Conservation (phyloP, 2,888 invertebrate genomes). For the Meloe dianella region DNA sequence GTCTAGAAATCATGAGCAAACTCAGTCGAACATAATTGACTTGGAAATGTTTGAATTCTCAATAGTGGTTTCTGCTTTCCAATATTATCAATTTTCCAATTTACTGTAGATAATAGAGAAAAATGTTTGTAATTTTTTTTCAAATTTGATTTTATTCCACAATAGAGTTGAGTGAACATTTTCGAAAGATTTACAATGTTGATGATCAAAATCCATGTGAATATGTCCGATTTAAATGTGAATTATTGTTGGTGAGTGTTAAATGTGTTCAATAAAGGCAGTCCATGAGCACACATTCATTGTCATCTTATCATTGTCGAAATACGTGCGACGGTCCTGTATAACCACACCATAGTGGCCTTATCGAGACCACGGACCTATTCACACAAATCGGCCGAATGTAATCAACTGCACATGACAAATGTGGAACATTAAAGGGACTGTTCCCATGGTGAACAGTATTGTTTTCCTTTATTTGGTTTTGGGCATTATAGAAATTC, state of each 20-base stretch:
- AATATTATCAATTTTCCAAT: neutral
- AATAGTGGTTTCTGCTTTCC: neutral
- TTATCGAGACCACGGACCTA: conserved; percentile 54
- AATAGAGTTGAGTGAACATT: neutral
- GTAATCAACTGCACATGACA: conserved; percentile 58
- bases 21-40: conserved; percentile 7
- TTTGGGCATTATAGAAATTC: conserved; percentile 9
- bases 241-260: conserved; percentile 31
- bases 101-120: neutral
- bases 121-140: conserved; percentile 1
- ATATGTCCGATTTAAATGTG: conserved; percentile 24
- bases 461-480: neutral
- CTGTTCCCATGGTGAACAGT: conserved; percentile 39
- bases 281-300: conserved; percentile 52
- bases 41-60: neutral
- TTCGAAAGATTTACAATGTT: neutral
- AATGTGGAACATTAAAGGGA: conserved; percentile 53
- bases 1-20: neutral
- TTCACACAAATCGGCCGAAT: conserved; percentile 56
- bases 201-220: conserved; percentile 4
- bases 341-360: conserved; percentile 46
- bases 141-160: too few species aligned
- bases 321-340: conserved; percentile 47
- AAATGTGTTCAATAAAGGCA: conserved; percentile 48
- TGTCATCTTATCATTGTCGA: conserved; percentile 54